A percentile compares a stretch with the other conserved stretches of the same genome.
These are phyloP conservation scores for Ictalurus furcatus DNA, from an alignment of 2,113 vertebrate species.

Conservation along the genomic window DNA sequence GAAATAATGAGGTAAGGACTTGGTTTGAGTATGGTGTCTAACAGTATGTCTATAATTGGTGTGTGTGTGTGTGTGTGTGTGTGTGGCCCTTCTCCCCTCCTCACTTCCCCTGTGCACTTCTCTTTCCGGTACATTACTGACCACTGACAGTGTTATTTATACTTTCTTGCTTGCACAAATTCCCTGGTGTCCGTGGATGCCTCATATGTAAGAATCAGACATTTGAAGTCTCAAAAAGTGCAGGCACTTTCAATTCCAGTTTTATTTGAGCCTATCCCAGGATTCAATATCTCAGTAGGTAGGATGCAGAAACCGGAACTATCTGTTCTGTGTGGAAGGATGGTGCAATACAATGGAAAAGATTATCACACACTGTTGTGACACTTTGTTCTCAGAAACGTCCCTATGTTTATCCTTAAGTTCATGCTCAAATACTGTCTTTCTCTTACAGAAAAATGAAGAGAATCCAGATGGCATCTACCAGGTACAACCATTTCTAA, in stretches of 20 bases:
- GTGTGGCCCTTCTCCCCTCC: background rate
- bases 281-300: background rate
- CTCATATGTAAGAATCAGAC: background rate
- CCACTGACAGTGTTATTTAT: slow-evolving; percentile 19
- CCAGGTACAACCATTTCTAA: slow-evolving; percentile 54
- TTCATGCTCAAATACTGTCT: slow-evolving; percentile 18
- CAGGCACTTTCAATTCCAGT: background rate
- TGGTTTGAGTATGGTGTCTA: background rate
- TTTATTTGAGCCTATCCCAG: background rate
- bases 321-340: background rate
- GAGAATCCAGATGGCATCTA: slow-evolving; percentile 58
- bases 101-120: slow-evolving; percentile 18
- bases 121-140: background rate
- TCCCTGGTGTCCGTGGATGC: background rate
- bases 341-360: background rate
- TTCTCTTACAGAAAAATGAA: slow-evolving; percentile 56
- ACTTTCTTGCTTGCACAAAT: background rate
- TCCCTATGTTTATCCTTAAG: background rate
- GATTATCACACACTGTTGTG: background rate
- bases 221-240: background rate
- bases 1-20: slow-evolving; percentile 30
- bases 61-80: background rate
- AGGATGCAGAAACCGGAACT: slow-evolving; percentile 21
- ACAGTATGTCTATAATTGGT: background rate
- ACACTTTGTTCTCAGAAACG: background rate